Evolutionary conservation across 2,797 vertebrate genomes (phyloP).

Genomic region (Hozukius guyotensis): DNA sequence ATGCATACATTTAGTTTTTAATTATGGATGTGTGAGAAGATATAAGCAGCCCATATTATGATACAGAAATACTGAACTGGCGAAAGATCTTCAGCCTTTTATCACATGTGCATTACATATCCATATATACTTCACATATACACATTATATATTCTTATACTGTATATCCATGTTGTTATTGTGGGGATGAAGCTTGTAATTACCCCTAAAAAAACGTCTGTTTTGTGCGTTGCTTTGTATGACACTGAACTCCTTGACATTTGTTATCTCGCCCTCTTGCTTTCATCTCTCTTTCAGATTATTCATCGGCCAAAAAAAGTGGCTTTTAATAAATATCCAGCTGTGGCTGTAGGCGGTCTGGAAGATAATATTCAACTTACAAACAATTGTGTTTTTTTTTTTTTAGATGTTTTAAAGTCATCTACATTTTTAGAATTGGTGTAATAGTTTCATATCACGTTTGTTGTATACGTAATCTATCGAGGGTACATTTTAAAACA

Average conservation of each 20-base stretch:
- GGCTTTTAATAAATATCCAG: neutral
- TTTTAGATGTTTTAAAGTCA: neutral
- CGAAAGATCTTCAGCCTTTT: neutral
- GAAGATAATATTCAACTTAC: neutral
- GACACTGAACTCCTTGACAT: neutral
- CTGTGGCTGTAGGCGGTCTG: neutral
- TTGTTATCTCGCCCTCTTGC: neutral
- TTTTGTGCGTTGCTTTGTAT: neutral
- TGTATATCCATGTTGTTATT: neutral
- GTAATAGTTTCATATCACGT: neutral
- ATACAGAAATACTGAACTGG: neutral
- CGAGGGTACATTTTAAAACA: neutral
- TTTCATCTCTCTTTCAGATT: neutral
- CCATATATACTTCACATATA: neutral
- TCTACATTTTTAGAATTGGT: neutral
- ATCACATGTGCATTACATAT: neutral
- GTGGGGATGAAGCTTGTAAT: neutral
- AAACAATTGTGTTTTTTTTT: neutral
- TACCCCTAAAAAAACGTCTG: neutral
- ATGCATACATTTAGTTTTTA: neutral
- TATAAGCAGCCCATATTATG: neutral
- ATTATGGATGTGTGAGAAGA: conserved; percentile 1
- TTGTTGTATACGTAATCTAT: neutral
- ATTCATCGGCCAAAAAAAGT: neutral
- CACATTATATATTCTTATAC: neutral